Conservation (phyloP, 2,797 vertebrate genomes). For the Otus scops region DNA sequence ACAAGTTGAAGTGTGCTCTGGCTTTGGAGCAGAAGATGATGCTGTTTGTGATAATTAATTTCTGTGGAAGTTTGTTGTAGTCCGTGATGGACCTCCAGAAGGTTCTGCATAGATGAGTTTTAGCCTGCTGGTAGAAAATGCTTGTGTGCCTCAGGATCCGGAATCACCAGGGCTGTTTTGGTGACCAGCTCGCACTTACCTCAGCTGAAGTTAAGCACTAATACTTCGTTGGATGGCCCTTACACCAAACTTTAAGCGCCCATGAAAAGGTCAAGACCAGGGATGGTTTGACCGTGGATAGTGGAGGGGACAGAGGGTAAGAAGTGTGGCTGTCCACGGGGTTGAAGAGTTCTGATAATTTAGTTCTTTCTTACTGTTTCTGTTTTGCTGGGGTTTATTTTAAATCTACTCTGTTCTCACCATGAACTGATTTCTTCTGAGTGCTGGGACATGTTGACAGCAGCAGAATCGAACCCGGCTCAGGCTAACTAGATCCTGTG, state of each 20-base stretch:
- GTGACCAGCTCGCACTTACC: neutral
- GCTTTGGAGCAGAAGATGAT: neutral
- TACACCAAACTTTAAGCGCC: neutral
- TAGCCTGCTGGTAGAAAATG: neutral
- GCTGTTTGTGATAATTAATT: neutral
- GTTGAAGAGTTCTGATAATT: neutral
- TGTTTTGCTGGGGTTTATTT: neutral
- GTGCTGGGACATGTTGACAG: neutral
- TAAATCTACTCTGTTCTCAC: neutral
- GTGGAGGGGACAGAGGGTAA: neutral
- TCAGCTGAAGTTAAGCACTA: neutral
- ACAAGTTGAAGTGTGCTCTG: neutral
- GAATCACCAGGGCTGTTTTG: neutral
- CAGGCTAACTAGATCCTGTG: neutral
- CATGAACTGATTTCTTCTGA: neutral
- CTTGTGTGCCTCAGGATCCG: neutral
- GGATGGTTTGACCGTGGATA: neutral
- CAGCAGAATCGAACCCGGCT: neutral
- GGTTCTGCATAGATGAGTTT: neutral
- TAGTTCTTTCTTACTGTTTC: neutral
- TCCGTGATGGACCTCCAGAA: neutral
- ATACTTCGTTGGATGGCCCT: neutral
- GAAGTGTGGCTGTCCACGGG: neutral
- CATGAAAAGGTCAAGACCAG: neutral
- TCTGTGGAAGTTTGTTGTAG: neutral